These are phyloP conservation scores for Aurelia sp. DNA, from an alignment of 30 jellyfish, hydroid and myxozoan species.

Conservation along the genomic window DNA sequence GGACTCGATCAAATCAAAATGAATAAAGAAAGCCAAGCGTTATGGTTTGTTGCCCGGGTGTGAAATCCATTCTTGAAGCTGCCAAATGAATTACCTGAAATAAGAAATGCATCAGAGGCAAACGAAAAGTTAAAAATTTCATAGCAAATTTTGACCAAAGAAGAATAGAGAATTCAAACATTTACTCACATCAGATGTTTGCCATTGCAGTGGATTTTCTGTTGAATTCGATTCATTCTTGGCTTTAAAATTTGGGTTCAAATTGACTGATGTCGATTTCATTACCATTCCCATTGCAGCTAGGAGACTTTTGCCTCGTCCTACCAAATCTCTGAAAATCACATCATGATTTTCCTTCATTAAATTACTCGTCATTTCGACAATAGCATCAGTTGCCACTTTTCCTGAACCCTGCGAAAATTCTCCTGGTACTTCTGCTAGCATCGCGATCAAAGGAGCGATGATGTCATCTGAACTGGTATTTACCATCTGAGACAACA, in stretches of 20 bases:
- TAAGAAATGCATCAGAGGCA: too few relatives aligned
- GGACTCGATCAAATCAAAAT: too few relatives aligned
- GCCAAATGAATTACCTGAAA: too few relatives aligned
- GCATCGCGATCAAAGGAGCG: slow-evolving; percentile 26
- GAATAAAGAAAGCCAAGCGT: too few relatives aligned
- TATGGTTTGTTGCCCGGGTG: too few relatives aligned
- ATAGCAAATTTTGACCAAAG: too few relatives aligned
- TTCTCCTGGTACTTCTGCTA: slow-evolving; percentile 51
- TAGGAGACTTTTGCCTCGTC: slow-evolving; percentile 28
- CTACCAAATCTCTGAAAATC: slow-evolving; percentile 35
- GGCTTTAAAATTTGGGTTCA: slow-evolving; percentile 19
- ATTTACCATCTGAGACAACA: slow-evolving; percentile 8
- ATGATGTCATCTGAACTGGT: slow-evolving; percentile 42
- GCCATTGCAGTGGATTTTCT: slow-evolving; percentile 34
- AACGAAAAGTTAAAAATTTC: too few relatives aligned
- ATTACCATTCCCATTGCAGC: slow-evolving; percentile 51
- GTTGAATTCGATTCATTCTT: slow-evolving; percentile 31
- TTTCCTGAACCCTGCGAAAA: slow-evolving; percentile 3
- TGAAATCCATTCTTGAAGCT: too few relatives aligned
- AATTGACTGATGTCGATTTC: slow-evolving; percentile 48
- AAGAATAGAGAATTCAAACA: too few relatives aligned
- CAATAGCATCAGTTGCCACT: not conserved
- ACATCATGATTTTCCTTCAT: not conserved
- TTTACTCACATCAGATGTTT: slow-evolving; percentile 6
- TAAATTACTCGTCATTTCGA: slow-evolving; percentile 4